phyloP scores from a whole-genome alignment of 2,113 vertebrate species.

The Dunckerocampus dactyliophorus region DNA sequence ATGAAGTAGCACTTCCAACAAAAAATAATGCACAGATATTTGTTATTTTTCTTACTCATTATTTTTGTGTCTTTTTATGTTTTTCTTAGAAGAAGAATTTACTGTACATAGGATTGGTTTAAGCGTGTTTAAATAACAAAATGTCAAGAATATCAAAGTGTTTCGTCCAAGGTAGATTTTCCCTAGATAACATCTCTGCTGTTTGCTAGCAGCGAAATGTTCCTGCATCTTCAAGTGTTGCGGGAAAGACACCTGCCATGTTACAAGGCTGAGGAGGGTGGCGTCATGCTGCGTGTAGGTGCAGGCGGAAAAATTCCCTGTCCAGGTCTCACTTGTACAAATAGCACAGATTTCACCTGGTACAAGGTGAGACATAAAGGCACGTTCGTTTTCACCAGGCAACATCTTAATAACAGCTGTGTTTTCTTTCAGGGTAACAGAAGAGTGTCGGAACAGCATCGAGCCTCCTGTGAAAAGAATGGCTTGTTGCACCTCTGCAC shows the following conservation, averaged over 20 bases:
- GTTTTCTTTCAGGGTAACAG: constrained; percentile 26
- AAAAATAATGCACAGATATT: no score
- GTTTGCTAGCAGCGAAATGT: constrained; percentile 18
- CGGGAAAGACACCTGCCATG: constrained; percentile 57
- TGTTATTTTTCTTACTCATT: no score
- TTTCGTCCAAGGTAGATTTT: no score
- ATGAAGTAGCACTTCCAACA: no score
- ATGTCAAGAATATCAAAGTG: no score
- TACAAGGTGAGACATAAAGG: constrained; percentile 73
- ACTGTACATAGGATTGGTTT: no score
- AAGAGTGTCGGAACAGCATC: neutral
- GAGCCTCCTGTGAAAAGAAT: rapidly evolving
- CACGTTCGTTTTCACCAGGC: neutral
- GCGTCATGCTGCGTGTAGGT: constrained; percentile 32
- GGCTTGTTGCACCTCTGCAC: constrained; percentile 51
- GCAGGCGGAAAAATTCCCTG: constrained; percentile 65
- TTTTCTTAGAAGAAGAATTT: no score
- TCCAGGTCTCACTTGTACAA: constrained; percentile 70
- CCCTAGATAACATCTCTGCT: constrained; percentile 5
- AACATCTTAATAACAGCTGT: neutral
- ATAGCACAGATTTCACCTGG: constrained; percentile 70
- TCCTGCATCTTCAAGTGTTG: constrained; percentile 69
- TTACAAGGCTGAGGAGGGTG: constrained; percentile 20
- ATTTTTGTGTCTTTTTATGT: no score
- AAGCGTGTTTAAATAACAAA: no score